Base-by-base conservation (phyloP, 1,140 invertebrate genomes). In the Mactra quadrangularis region DNA sequence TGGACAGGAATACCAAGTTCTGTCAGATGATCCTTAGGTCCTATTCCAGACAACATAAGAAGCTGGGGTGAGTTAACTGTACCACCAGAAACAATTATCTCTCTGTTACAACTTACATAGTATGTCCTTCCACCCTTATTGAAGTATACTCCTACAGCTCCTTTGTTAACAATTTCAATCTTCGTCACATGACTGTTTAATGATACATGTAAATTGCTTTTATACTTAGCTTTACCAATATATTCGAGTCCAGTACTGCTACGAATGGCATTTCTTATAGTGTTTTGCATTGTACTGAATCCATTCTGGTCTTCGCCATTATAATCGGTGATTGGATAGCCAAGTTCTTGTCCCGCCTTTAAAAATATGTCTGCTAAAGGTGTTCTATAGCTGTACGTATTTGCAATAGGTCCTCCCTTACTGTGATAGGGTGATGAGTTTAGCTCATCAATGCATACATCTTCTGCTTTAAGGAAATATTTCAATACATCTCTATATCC, bases 381-480 rank as follows among this genome's bases (percentile, higher is more conserved):
- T 27, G 88, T 84, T 22, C 75, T 77, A n/a, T 82, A 59, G 6
- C 72, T 74, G 11, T 85, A 55, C 4, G 71, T 86, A 19, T 89
- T 82, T 29, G 85, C 76, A 27, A 89, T 41, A 35, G 77, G 82
- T 9, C 89, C 89, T n/a, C 85, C 87, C 33, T 74, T 82, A 31
- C 77, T 78, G 52, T 89, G 89, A 52, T 87, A 90, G 4, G 45
- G 15, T 17, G 79, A 82, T 27, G 77, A 77, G 13, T 66, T 45
- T n/a, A 77, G 41, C 13, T 74, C 75, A 19, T 50, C 38, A 68
- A 82, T 87, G 31, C 68, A 50, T 55, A 88, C 89, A 35, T 86
- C 85, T 72, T 90, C 89, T 3, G 96, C 97, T 89, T 97, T 98
- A 88, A 97, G 97, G 92, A 99, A 99, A 89, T 98, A 99, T 59